Evolutionary conservation across 2,113 vertebrate genomes (phyloP), one percentile per base, ranked within the genome.

Genomic region (Galemys pyrenaicus): DNA sequence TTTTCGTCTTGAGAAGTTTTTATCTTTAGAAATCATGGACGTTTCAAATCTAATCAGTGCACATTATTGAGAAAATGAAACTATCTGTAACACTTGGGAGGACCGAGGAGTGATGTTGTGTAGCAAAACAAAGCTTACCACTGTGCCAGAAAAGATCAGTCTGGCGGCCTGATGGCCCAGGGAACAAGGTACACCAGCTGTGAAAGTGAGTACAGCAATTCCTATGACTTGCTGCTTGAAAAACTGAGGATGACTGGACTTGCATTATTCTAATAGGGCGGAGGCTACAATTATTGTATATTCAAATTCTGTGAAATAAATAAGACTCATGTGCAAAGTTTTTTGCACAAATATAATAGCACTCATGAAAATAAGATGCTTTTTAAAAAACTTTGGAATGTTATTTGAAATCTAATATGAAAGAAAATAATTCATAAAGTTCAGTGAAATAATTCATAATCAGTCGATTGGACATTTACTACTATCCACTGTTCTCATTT

Each of bases 291-390:
- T 91, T n/a, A 41, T 28, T 60, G 8, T 39, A 44, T 10, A 22
- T 60, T 80, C 78, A 74, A 20, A 28, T 73, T 94, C 73, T 78
- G 46, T 79, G 80, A 90, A 87, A 60, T 74, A 80, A 92, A 83
- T 7, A 6, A 79, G 39, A 58, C 9, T 74, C 65, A 7, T 51
- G n/a, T 91, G 94, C 67, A 46, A 91, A 90, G 78, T 20, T 78
- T 15, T 64, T 87, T 89, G 37, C 22, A 83, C 26, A 46, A 64
- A 85, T 77, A 3, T 49, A 70, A 65, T 90, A 41, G 28, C 58
- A 26, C 17, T 84, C 39, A 49, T 87, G 77, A 71, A 92, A 83
- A 87, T 3, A 70, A 70, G n/a, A 30, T 71, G 20, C 24, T 54
- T 37, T 17, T 83, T 70, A 87, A 26, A 39, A 56, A 54, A 74